Percentiles rank a stretch among this genome's conserved stretches.
phyloP scores from a whole-genome alignment of 2,113 vertebrate species.

The Platysternon megacephalum region DNA sequence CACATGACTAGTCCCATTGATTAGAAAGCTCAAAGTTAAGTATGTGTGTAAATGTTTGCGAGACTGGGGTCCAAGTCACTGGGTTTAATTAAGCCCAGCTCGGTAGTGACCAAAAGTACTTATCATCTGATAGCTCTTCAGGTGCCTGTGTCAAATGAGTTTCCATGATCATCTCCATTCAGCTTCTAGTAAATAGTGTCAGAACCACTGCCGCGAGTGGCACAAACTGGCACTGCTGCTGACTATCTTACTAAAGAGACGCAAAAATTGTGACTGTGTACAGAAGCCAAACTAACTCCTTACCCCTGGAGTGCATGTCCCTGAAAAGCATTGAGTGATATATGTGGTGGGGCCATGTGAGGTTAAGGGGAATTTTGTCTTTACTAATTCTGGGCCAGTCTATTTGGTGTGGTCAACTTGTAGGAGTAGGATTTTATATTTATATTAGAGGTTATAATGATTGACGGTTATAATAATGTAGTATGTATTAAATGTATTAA shows the following conservation, averaged over 20 bases:
- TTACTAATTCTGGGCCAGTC: neutral
- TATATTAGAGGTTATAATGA: too few species aligned
- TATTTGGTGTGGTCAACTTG: neutral
- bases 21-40: neutral
- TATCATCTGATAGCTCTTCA: neutral
- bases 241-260: neutral
- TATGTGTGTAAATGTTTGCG: neutral
- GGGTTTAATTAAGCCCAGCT: neutral
- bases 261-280: neutral
- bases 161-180: neutral
- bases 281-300: neutral
- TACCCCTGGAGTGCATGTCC: neutral
- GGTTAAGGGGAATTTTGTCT: neutral
- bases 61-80: neutral
- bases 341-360: neutral
- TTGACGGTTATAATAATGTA: too few species aligned
- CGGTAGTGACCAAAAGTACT: neutral
- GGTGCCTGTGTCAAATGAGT: neutral
- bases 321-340: neutral
- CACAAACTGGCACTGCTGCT: fast-evolving
- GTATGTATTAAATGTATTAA: too few species aligned
- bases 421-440: too few species aligned
- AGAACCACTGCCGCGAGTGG: fast-evolving
- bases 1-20: neutral
- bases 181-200: neutral